Evolutionary conservation across 2,797 vertebrate genomes (phyloP).

Genomic region (Propithecus deckenii): DNA sequence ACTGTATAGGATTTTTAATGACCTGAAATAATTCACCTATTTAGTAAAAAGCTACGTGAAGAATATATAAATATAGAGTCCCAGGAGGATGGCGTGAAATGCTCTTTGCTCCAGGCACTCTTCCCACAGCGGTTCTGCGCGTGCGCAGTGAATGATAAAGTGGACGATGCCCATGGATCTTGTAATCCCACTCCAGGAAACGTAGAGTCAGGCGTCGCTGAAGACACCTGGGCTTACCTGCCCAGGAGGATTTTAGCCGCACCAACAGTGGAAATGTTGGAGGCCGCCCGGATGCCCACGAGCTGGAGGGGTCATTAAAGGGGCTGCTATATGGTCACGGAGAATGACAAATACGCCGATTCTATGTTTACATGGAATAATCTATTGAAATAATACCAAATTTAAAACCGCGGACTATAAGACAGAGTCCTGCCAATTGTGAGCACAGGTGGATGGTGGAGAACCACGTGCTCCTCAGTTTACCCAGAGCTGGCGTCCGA

Average conservation of each 20-base stretch:
- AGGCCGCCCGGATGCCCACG: background rate
- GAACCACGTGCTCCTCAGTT: accelerated
- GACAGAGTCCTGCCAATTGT: accelerated
- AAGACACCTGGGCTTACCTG: background rate
- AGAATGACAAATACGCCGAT: background rate
- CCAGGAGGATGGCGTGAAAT: background rate
- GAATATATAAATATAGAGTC: background rate
- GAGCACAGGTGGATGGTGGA: accelerated
- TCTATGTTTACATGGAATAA: no score
- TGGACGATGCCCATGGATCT: background rate
- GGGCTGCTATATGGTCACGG: accelerated
- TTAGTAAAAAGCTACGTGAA: background rate
- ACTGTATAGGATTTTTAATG: background rate
- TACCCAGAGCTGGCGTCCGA: background rate
- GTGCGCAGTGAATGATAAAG: accelerated
- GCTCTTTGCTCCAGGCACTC: background rate
- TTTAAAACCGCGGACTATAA: accelerated
- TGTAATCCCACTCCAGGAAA: background rate
- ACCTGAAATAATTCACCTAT: background rate
- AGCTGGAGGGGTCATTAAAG: background rate
- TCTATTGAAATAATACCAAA: background rate
- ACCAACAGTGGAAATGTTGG: accelerated
- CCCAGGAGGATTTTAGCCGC: no score
- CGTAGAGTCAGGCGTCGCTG: accelerated
- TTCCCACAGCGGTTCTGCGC: accelerated